These are phyloP conservation scores for Cepaea nemoralis DNA, from an alignment of 1,140 invertebrate species.

Conservation along the genomic window DNA sequence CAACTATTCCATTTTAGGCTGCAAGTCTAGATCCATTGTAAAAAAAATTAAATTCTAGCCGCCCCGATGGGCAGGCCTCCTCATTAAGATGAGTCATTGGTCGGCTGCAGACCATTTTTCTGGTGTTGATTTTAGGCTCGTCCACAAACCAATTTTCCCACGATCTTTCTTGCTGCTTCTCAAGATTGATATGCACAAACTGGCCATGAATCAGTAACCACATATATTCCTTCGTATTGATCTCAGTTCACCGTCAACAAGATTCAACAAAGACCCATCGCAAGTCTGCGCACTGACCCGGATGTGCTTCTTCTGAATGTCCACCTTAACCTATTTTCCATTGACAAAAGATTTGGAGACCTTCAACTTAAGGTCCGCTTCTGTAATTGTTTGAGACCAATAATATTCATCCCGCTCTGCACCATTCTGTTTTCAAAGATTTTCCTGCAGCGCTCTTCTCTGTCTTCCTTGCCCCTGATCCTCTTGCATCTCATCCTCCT, in stretches of 20 bases:
- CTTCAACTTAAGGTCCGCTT: constrained; percentile 81
- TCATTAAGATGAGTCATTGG: constrained; percentile 84
- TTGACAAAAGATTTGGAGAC: constrained; percentile 26
- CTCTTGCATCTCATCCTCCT: constrained; percentile 12
- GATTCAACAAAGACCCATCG: constrained; percentile 67
- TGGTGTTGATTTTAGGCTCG: constrained; percentile 83
- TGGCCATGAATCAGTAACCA: constrained; percentile 85
- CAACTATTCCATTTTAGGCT: too few species aligned
- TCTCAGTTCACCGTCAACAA: constrained; percentile 81
- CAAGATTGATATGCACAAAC: constrained; percentile 78
- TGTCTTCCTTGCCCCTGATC: constrained; percentile 50
- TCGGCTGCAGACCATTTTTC: constrained; percentile 83
- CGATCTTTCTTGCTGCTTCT: constrained; percentile 86
- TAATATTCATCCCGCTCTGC: constrained; percentile 81
- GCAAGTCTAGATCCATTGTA: too few species aligned
- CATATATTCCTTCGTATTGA: constrained; percentile 81
- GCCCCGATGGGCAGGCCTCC: too few species aligned
- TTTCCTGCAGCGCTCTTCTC: constrained; percentile 61
- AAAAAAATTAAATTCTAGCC: too few species aligned
- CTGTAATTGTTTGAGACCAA: constrained; percentile 87
- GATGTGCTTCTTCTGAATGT: constrained; percentile 77
- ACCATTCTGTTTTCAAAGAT: constrained; percentile 84
- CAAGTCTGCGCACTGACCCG: constrained; percentile 61
- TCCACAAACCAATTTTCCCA: constrained; percentile 82
- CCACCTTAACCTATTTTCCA: constrained; percentile 46